phyloP scores from a whole-genome alignment of 2,113 vertebrate genomes.

The Macaca mulatta region DNA sequence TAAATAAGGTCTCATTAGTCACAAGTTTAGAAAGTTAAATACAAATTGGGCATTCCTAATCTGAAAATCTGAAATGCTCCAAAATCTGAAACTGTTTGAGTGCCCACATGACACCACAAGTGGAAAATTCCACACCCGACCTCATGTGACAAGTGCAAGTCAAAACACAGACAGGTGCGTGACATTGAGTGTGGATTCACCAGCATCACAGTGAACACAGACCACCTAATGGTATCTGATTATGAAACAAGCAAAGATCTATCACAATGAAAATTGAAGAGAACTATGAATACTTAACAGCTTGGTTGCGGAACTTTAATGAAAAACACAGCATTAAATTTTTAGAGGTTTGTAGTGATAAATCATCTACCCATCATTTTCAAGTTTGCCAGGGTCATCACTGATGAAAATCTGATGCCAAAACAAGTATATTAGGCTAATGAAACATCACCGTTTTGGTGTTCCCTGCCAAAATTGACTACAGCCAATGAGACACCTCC shows the following conservation, averaged over 20 bases:
- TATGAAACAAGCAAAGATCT: background rate
- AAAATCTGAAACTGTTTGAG: background rate
- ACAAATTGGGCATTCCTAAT: background rate
- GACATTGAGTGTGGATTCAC: background rate
- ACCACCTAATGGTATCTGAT: background rate
- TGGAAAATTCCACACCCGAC: background rate
- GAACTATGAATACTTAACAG: background rate
- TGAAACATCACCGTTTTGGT: too few relatives aligned
- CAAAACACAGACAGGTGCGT: background rate
- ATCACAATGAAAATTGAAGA: background rate
- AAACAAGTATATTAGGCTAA: too few relatives aligned
- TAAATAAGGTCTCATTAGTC: background rate
- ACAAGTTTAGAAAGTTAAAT: background rate
- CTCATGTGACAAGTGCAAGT: background rate
- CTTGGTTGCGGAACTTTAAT: background rate
- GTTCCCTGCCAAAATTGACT: too few relatives aligned
- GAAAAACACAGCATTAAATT: too few relatives aligned
- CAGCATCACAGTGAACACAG: background rate
- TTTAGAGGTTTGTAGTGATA: too few relatives aligned
- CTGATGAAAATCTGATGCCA: too few relatives aligned
- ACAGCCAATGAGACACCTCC: too few relatives aligned
- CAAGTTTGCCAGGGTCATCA: too few relatives aligned
- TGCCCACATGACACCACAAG: background rate
- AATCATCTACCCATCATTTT: too few relatives aligned
- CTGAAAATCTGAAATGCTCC: background rate